Conservation (phyloP, 2,888 invertebrate species). For the Epinotia demarniana region DNA sequence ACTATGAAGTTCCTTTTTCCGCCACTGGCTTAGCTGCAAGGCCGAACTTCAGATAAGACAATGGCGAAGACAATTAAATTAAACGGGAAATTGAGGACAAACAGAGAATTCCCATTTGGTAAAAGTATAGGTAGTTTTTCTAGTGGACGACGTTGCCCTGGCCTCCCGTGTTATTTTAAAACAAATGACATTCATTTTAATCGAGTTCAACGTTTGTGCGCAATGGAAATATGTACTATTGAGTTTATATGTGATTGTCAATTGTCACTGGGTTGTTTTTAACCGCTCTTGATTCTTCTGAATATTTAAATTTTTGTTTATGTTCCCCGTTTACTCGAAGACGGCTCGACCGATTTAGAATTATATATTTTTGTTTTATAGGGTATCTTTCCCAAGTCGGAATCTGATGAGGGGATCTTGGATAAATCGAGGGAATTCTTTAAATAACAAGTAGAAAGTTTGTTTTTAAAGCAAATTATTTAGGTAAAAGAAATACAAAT, state of each 20-base stretch:
- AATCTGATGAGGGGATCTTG: too few relatives aligned
- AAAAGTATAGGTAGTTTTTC: conserved; percentile 49
- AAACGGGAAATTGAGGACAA: conserved; percentile 51
- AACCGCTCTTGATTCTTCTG: too few relatives aligned
- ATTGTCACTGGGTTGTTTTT: too few relatives aligned
- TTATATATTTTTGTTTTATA: too few relatives aligned
- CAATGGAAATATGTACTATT: background rate
- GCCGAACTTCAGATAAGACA: conserved; percentile 59
- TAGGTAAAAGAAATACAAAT: background rate
- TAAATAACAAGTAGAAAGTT: too few relatives aligned
- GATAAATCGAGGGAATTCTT: too few relatives aligned
- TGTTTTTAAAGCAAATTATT: too few relatives aligned
- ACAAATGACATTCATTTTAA: conserved; percentile 21
- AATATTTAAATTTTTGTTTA: too few relatives aligned
- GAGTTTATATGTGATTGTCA: background rate
- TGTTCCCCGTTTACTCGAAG: too few relatives aligned
- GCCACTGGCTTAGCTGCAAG: conserved; percentile 26
- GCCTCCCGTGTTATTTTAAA: conserved; percentile 23
- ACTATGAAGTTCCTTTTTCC: conserved; percentile 15
- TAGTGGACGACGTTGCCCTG: background rate
- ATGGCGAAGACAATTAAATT: conserved; percentile 64
- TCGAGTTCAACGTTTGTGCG: background rate
- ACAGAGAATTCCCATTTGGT: conserved; percentile 56
- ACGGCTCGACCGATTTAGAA: too few relatives aligned
- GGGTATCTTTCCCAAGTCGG: too few relatives aligned